Evolutionary conservation across 1,140 invertebrate genomes (phyloP).

Genomic region (Drosophila funebris): DNA sequence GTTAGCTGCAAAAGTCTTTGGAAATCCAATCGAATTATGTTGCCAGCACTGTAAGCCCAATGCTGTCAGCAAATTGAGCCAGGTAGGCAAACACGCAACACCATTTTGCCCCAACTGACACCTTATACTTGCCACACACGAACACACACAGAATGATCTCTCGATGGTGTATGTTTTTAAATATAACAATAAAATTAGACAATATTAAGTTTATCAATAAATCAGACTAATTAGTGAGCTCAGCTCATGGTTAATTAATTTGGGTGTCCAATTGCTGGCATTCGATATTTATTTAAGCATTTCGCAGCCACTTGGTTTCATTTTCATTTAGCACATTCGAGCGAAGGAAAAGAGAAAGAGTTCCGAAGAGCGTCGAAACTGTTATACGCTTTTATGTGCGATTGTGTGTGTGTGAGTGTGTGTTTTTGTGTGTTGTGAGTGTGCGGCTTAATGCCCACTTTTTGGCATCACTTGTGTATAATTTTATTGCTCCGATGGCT

Average conservation of each 20-base stretch:
- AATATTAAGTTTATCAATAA: slow-evolving; percentile 61
- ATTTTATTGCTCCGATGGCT: slow-evolving; percentile 52
- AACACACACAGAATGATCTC: neutral
- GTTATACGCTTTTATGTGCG: slow-evolving; percentile 47
- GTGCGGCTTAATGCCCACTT: slow-evolving; percentile 9
- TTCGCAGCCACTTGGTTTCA: slow-evolving; percentile 2
- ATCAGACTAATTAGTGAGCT: slow-evolving; percentile 58
- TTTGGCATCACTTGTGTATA: slow-evolving; percentile 47
- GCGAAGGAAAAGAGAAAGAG: neutral
- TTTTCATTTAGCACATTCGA: slow-evolving; percentile 14
- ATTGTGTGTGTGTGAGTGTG: neutral
- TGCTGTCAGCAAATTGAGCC: slow-evolving; percentile 64
- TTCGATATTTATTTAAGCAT: slow-evolving; percentile 11
- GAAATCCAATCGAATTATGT: slow-evolving; percentile 79
- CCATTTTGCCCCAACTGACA: too few species aligned
- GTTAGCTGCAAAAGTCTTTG: slow-evolving; percentile 56
- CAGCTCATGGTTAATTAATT: slow-evolving; percentile 50
- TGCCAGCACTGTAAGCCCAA: slow-evolving; percentile 58
- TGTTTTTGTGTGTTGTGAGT: slow-evolving; percentile 1
- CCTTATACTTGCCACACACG: neutral
- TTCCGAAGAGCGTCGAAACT: slow-evolving; percentile 26
- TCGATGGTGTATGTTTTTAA: neutral
- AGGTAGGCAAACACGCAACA: slow-evolving; percentile 37
- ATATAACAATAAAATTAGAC: slow-evolving; percentile 42
- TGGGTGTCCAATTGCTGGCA: slow-evolving; percentile 21